Evolutionary conservation across 2,797 vertebrate genomes (phyloP).

Genomic region (Scomberomorus guttatus): DNA sequence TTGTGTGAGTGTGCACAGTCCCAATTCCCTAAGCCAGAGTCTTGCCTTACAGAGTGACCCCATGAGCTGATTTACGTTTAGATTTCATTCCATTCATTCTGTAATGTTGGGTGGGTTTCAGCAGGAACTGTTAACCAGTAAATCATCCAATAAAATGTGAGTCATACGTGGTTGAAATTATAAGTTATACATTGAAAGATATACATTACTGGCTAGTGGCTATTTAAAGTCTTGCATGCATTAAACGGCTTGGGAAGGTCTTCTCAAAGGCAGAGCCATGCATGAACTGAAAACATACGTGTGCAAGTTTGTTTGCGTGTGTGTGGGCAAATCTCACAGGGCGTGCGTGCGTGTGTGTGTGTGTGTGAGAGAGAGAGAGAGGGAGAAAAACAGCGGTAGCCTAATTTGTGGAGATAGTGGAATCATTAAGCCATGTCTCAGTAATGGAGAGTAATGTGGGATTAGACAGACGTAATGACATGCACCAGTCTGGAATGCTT

Average conservation of each 20-base stretch:
- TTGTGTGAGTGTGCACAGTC: slow-evolving; percentile 21
- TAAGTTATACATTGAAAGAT: slow-evolving; percentile 28
- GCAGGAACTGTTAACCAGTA: slow-evolving; percentile 64
- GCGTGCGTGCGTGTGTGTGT: neutral
- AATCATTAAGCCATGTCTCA: slow-evolving; percentile 63
- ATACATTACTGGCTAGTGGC: slow-evolving; percentile 40
- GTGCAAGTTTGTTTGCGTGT: slow-evolving; percentile 1
- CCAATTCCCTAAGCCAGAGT: slow-evolving; percentile 48
- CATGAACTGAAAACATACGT: slow-evolving; percentile 9
- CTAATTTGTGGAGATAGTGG: slow-evolving; percentile 63
- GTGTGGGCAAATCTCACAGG: neutral
- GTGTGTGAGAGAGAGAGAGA: neutral
- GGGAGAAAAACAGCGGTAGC: slow-evolving; percentile 23
- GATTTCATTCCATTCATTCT: slow-evolving; percentile 70
- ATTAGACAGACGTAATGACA: slow-evolving; percentile 68
- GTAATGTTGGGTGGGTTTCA: slow-evolving; percentile 62
- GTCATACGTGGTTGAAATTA: slow-evolving; percentile 53
- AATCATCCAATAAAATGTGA: slow-evolving; percentile 66
- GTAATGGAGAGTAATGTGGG: slow-evolving; percentile 76
- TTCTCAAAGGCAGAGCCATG: slow-evolving; percentile 25
- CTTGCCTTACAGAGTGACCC: slow-evolving; percentile 59
- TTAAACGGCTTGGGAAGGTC: slow-evolving; percentile 31
- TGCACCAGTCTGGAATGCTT: slow-evolving; percentile 66
- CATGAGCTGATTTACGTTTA: slow-evolving; percentile 68
- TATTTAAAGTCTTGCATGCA: slow-evolving; percentile 34